These are phyloP conservation scores for Tenthredo distinguenda DNA, from an alignment of 2,888 invertebrate species.

Conservation along the genomic window DNA sequence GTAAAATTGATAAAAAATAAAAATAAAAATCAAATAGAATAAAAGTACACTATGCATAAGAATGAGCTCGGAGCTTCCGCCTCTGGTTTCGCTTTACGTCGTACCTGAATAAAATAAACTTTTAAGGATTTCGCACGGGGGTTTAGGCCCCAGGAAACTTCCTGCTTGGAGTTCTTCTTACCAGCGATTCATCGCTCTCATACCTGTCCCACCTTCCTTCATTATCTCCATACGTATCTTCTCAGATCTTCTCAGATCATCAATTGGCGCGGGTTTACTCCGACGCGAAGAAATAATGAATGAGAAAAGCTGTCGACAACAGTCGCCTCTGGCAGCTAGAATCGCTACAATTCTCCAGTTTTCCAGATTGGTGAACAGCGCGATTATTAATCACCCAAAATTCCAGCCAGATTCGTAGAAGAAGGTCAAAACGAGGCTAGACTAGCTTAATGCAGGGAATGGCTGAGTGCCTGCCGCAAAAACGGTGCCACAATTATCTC, in stretches of 20 bases:
- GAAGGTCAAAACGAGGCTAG: neutral
- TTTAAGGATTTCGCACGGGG: neutral
- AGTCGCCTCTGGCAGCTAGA: neutral
- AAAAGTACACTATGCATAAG: slow-evolving; percentile 15
- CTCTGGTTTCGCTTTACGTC: neutral
- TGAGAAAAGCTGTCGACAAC: neutral
- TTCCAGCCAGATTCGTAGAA: neutral
- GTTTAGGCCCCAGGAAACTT: neutral
- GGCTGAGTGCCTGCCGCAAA: neutral
- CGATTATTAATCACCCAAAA: neutral
- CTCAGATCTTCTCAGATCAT: neutral
- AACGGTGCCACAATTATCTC: neutral
- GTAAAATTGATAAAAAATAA: slow-evolving; percentile 47
- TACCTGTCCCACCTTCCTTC: neutral
- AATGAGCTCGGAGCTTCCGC: neutral
- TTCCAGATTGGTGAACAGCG: neutral
- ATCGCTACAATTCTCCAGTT: neutral
- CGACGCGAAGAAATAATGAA: neutral
- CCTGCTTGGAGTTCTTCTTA: neutral
- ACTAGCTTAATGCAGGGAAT: neutral
- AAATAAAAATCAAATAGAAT: slow-evolving; percentile 17
- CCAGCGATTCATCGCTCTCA: neutral
- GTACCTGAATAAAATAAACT: neutral
- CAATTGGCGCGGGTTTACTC: neutral
- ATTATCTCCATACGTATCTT: too few relatives aligned